phyloP scores from a whole-genome alignment of 2,797 vertebrate genomes.

The Phrynocephalus vlangalii region DNA sequence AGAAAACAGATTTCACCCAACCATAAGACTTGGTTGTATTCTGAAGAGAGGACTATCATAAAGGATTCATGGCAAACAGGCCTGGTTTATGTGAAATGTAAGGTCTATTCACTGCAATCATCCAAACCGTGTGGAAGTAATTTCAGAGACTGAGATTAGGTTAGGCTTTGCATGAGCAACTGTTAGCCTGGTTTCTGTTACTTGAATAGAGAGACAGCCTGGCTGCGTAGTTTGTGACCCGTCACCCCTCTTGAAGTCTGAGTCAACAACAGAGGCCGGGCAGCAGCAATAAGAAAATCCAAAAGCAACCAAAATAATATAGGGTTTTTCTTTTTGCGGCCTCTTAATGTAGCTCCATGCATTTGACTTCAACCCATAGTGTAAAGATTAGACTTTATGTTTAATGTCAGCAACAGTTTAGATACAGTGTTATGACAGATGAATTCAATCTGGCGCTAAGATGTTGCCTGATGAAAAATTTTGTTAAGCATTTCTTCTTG shows the following conservation, averaged over 20 bases:
- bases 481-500: slow-evolving; percentile 56
- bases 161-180: slow-evolving; percentile 64
- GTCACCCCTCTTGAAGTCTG: slow-evolving; percentile 67
- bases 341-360: slow-evolving; percentile 62
- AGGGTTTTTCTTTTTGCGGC: background rate
- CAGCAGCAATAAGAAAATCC: slow-evolving; percentile 58
- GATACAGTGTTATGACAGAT: slow-evolving; percentile 65
- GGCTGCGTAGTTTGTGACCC: slow-evolving; percentile 65
- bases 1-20: slow-evolving; percentile 26
- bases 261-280: slow-evolving; percentile 61
- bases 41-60: slow-evolving; percentile 48
- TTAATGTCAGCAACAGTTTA: slow-evolving; percentile 65
- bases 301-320: slow-evolving; percentile 65
- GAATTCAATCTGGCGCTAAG: slow-evolving; percentile 65
- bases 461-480: slow-evolving; percentile 54
- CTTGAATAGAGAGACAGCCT: slow-evolving; percentile 63
- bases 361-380: slow-evolving; percentile 53
- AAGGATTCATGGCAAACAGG: slow-evolving; percentile 57
- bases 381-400: slow-evolving; percentile 59
- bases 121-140: slow-evolving; percentile 59
- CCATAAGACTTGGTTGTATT: slow-evolving; percentile 61
- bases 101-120: slow-evolving; percentile 55
- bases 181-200: slow-evolving; percentile 67
- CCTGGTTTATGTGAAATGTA: slow-evolving; percentile 44
- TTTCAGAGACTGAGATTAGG: slow-evolving; percentile 31